Base-by-base conservation (phyloP, 2,888 invertebrate species). In the Rhamphomyia laevipes region DNA sequence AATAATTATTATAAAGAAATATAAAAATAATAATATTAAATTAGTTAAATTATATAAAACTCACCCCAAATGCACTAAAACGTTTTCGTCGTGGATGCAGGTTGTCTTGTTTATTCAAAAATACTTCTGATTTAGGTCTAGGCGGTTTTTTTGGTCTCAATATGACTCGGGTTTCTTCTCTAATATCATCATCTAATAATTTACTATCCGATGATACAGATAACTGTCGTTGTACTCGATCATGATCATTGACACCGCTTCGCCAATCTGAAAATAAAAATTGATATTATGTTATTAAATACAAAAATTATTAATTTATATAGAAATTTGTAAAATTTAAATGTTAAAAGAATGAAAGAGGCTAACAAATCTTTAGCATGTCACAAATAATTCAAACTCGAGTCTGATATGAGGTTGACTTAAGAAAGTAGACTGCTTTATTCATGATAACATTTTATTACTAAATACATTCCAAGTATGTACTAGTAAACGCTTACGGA, bases 61-160 rank as follows among this genome's bases (percentile, higher is more conserved):
- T 80, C 71, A 94, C 94, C 79, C 93, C 93, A 78, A 94, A 95
- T 72, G 94, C 94, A 70, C 93, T 93, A 76, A 89, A 92, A 72
- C 94, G 81, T 77, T 94, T 94, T 70, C 88, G 79, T 73, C 90
- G 82, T 59, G 81, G 78, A 71, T 81, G 81, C 64, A 77, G 75
- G 66, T 80, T 75, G 66, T 80, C 80, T 59, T 76, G 77, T 66
- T 82, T 81, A 67, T 87, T 86, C 61, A 92, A 82, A 73, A 89
- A 89, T 56, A 93, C 93, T 76, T 95, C 95, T 17, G 94, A 94
- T 72, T 94, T 93, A 63, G 95, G 95, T 76, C 95, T 78, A 58
- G 91, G 91, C 58, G 91, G 89, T 73, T 90, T 87, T 72, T 87
- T 86, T 63, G 89, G 87, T 76, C 91, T 78, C 74, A 90, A 77